Base-by-base conservation (phyloP, 2,888 invertebrate species). In the Cartodere bifasciata region DNA sequence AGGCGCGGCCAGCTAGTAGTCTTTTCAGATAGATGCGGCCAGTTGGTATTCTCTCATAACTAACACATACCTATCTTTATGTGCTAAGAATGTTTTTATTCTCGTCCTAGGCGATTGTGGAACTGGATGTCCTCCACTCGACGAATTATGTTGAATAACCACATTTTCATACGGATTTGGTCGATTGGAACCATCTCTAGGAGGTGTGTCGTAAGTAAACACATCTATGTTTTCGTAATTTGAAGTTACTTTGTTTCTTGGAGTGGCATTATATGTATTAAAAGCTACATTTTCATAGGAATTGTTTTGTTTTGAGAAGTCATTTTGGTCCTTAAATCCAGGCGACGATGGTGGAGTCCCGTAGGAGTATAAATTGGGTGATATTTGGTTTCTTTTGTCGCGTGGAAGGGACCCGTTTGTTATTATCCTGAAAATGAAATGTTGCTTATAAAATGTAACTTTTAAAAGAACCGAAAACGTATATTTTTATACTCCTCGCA, bases 331-430 rank as follows among this genome's bases (percentile, higher is more conserved):
- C n/a, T 50, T 28, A 28, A 45, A 44, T 23, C 37, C 34, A 17
- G 64, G 64, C 2, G 65, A 63, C 3, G 61, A 58, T 29, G 65
- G 66, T 20, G 56, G 47, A 2, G 63, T 57, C 13, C 64, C 64
- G 40, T 60, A n/a, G n/a, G n/a, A n/a, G n/a, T n/a, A n/a, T n/a
- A n/a, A n/a, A n/a, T n/a, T n/a, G n/a, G 45, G 58, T 2, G 60
- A 60, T 35, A 51, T 49, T 42, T 60, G 55, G 29, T 57, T 60
- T 11, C 68, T 58, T 45, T 67, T 68, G 42, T 81, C 82, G 12
- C 83, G 63, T 0, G 90, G 86, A 24, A 90, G 58, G 0, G 88
- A 88, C 1, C 90, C 90, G 50, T 90, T 90, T 0, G 90, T 90
- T 53, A 85, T 90, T 34, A 90, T 90, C 45, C 84, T 78, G 62